These are phyloP conservation scores for Ranitomeya variabilis DNA, from an alignment of 2,113 vertebrate genomes.

Conservation along the genomic window DNA sequence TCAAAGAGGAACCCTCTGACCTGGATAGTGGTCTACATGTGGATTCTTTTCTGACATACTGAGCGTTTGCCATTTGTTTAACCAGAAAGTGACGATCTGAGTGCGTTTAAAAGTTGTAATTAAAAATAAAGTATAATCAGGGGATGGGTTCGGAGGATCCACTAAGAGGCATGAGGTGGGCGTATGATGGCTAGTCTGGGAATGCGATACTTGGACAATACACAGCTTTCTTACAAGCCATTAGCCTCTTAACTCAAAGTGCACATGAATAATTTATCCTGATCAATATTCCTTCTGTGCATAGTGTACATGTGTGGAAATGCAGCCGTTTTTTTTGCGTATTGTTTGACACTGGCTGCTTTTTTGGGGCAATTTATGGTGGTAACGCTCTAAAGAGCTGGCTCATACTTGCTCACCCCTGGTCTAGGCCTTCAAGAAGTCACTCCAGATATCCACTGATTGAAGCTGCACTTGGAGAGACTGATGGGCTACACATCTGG, in stretches of 20 bases:
- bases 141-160: not conserved
- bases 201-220: not conserved
- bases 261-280: slow-evolving; percentile 14
- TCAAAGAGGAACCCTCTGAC: no score
- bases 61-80: not conserved
- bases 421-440: no score
- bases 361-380: not conserved
- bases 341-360: not conserved
- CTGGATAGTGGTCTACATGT: no score
- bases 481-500: no score
- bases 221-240: not conserved
- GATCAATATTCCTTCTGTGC: not conserved
- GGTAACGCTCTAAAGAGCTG: not conserved
- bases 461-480: no score
- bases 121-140: not conserved
- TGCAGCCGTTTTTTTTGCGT: not conserved
- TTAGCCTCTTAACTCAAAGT: slow-evolving; percentile 12
- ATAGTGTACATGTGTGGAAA: not conserved
- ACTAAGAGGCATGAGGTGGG: not conserved
- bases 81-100: not conserved
- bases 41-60: no score
- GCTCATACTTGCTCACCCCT: no score
- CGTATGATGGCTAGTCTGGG: not conserved
- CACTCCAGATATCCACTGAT: no score
- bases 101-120: not conserved